Percentiles rank a stretch among this genome's conserved stretches.
phyloP scores from a whole-genome alignment of 1,140 invertebrate genomes.

The Odontomachus brunneus region DNA sequence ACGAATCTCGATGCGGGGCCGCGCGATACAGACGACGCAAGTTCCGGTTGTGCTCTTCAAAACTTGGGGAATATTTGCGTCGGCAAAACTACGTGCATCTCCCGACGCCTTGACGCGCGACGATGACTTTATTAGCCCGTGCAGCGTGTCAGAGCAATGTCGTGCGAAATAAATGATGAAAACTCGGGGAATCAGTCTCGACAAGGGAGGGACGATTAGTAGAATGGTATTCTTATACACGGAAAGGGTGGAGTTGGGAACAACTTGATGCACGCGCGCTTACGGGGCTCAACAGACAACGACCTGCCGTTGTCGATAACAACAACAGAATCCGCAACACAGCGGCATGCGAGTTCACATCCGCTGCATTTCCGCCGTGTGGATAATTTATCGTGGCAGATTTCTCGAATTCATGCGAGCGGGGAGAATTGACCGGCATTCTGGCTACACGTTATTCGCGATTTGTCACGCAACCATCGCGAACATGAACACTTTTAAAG shows the following conservation, averaged over 20 bases:
- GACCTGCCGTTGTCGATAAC: constrained; percentile 12
- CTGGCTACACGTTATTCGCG: background rate
- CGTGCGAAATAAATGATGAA: constrained; percentile 9
- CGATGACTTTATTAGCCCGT: background rate
- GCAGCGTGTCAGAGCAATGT: background rate
- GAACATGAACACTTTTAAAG: background rate
- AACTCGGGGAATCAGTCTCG: background rate
- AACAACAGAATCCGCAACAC: constrained; percentile 17
- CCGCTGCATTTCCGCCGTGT: background rate
- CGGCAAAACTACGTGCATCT: background rate
- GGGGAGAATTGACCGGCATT: constrained; percentile 4
- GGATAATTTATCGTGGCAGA: constrained; percentile 12
- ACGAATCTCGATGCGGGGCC: background rate
- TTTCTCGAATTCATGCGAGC: constrained; percentile 21
- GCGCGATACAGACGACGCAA: constrained; percentile 16
- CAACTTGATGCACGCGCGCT: constrained; percentile 3
- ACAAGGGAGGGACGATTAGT: constrained; percentile 1
- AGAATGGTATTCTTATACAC: constrained; percentile 39
- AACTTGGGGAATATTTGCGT: background rate
- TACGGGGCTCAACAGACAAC: constrained; percentile 33
- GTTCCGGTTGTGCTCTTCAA: constrained; percentile 37
- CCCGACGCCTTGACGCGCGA: background rate
- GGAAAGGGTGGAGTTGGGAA: constrained; percentile 51
- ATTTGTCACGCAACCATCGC: background rate
- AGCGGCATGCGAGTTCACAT: constrained; percentile 24